These are phyloP conservation scores for Chromoteleia sp. DNA, from an alignment of 2,888 invertebrate genomes.

Conservation along the genomic window DNA sequence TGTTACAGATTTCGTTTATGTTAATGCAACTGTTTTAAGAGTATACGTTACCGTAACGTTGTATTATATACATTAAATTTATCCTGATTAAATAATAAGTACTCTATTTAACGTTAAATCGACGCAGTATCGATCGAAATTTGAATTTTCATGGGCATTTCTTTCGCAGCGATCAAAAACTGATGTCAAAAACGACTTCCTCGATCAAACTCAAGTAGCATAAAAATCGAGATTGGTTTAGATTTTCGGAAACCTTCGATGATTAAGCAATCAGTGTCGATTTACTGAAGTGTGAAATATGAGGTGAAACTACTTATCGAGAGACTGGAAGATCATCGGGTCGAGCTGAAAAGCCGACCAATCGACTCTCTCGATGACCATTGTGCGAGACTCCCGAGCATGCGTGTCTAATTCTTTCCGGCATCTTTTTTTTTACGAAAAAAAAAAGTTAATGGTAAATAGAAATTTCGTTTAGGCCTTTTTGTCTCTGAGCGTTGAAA, in stretches of 20 bases:
- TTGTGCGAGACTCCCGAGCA: constrained; percentile 66
- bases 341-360: constrained; percentile 54
- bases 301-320: constrained; percentile 51
- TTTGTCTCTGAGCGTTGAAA: constrained; percentile 40
- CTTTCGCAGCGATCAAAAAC: background rate
- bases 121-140: too few relatives aligned
- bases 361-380: constrained; percentile 43
- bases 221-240: constrained; percentile 15
- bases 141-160: too few relatives aligned
- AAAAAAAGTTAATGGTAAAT: constrained; percentile 45
- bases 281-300: constrained; percentile 60
- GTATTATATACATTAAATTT: too few relatives aligned
- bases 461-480: constrained; percentile 51
- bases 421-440: too few relatives aligned
- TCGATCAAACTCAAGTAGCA: constrained; percentile 11
- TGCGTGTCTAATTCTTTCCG: constrained; percentile 72
- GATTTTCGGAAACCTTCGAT: constrained; percentile 43
- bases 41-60: too few relatives aligned
- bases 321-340: constrained; percentile 27
- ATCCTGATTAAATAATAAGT: too few relatives aligned
- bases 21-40: too few relatives aligned
- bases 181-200: background rate
- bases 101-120: too few relatives aligned
- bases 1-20: too few relatives aligned
- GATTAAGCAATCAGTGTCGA: constrained; percentile 48